Evolutionary conservation across 2,113 vertebrate species (phyloP).

Genomic region (Prunella himalayana): DNA sequence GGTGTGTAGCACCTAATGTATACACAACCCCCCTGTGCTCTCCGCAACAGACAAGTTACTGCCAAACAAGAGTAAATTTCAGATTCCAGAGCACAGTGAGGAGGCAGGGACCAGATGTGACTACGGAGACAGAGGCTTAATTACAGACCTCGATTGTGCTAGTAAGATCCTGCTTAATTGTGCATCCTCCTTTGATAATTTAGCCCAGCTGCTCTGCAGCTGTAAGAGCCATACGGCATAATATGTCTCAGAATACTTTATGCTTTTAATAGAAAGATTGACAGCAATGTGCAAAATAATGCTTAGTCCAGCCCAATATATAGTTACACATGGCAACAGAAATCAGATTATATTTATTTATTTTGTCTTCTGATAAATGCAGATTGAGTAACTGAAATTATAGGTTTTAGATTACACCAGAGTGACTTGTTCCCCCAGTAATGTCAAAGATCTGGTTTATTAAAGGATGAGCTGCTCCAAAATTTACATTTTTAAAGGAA

Average conservation of each 20-base stretch:
- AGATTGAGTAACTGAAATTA: background rate
- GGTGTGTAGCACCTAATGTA: background rate
- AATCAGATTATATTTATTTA: background rate
- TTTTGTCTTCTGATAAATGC: background rate
- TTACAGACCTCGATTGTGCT: background rate
- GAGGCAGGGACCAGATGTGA: slow-evolving; percentile 21
- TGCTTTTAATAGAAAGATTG: background rate
- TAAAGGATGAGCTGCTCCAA: background rate
- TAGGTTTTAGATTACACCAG: background rate
- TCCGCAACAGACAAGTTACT: background rate
- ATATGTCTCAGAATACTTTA: background rate
- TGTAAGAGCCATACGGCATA: background rate
- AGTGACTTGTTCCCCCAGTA: background rate
- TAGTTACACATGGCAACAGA: background rate
- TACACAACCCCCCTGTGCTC: rapidly evolving
- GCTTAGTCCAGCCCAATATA: background rate
- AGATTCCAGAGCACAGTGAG: background rate
- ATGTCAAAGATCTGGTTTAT: background rate
- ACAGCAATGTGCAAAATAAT: background rate
- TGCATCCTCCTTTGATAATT: slow-evolving; percentile 40
- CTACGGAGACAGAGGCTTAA: slow-evolving; percentile 29
- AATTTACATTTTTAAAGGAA: slow-evolving; percentile 19
- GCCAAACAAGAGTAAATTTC: background rate
- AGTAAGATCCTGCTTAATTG: slow-evolving; percentile 40
- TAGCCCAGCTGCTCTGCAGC: slow-evolving; percentile 9